Evolutionary conservation across 2,113 vertebrate species (phyloP), one percentile per base, ranked within the genome.

Genomic region (Scalopus aquaticus): DNA sequence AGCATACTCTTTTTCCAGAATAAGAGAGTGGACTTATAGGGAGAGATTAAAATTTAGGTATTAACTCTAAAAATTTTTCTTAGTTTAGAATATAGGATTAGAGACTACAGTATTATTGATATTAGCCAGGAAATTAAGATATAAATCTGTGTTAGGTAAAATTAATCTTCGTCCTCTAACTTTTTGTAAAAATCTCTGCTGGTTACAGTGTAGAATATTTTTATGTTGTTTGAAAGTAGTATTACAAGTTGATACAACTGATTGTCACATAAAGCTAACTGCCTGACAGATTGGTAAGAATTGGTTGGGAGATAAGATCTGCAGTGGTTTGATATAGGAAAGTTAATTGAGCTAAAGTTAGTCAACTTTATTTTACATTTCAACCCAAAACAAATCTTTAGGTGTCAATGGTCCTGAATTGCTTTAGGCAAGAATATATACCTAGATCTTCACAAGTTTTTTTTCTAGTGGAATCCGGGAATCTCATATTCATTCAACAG

Each of bases 1-100:
- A 82, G 28, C 54, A 85, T 92, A 81, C 69, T 93, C 9, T 90
- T 95, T 96, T 96, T 95, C 67, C 49, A 92, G 69, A 95, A 32
- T 86, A 96, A 95, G 77, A 77, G 24, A 44, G 5, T 49, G 85
- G 30, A 91, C 94, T 56, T 95, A 10, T n/a, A 89, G 39, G 42
- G 74, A 89, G 12, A 88, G 54, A 88, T 83, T 92, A 90, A 95
- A 92, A 91, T 83, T 93, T 90, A 95, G 28, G 30, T 84, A 84
- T 22, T 93, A 65, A 9, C 12, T 82, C n/a, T 91, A 35, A 79
- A 91, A n/a, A 73, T 88, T 95, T 95, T 84, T 3, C n/a, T 74
- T 24, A 37, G 30, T 67, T 42, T 42, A 74, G 62, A 78, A 58
- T 64, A 74, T 73, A 83, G 22, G 28, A 65, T 90, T 96, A 56